Evolutionary conservation across 2,113 vertebrate genomes (phyloP).

Genomic region (Calyptomena viridis): DNA sequence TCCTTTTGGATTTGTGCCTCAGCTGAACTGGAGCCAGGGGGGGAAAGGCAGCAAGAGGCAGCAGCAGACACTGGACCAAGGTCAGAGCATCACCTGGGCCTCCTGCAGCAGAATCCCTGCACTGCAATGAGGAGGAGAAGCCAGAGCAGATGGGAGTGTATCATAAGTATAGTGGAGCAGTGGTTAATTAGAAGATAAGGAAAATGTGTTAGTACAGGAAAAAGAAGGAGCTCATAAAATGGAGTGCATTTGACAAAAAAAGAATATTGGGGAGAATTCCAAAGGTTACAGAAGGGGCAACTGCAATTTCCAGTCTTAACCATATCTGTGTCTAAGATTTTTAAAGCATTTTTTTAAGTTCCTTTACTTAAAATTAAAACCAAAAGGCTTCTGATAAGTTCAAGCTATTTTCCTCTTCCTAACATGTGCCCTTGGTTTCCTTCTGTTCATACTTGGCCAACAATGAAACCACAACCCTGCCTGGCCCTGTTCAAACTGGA

Average conservation of each 20-base stretch:
- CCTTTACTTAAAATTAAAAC: neutral
- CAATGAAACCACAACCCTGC: neutral
- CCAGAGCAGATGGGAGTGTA: neutral
- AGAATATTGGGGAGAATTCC: neutral
- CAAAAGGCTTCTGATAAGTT: neutral
- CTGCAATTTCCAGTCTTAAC: conserved; percentile 7
- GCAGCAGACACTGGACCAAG: neutral
- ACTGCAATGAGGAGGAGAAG: neutral
- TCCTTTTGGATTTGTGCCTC: neutral
- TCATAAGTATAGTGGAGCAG: conserved; percentile 18
- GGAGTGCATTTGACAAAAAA: conserved; percentile 21
- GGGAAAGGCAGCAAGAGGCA: neutral
- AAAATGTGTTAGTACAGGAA: conserved; percentile 39
- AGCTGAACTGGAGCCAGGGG: neutral
- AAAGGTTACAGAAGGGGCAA: conserved; percentile 27
- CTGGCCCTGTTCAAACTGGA: neutral
- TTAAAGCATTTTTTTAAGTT: conserved; percentile 1
- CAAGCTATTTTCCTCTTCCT: neutral
- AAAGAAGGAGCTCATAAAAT: conserved; percentile 58
- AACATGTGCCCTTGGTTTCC: neutral
- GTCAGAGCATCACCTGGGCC: neutral
- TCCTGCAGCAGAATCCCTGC: neutral
- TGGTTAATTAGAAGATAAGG: conserved; percentile 59
- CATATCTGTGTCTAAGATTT: neutral
- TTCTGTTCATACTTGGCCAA: neutral